Conservation (phyloP, 2,113 vertebrate species). For the Psilopogon haemacephalus region DNA sequence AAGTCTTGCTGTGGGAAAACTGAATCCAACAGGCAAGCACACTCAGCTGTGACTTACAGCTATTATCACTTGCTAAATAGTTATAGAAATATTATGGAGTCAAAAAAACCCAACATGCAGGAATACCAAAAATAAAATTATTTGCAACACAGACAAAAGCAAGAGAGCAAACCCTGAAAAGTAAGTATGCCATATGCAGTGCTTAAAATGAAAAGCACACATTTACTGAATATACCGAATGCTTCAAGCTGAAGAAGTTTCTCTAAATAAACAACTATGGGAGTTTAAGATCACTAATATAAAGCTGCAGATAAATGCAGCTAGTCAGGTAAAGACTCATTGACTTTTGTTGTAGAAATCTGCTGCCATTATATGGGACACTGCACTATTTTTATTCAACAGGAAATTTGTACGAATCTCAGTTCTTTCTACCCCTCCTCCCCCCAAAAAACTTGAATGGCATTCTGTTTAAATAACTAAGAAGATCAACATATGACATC, state of each 20-base stretch:
- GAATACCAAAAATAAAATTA: background rate
- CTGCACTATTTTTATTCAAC: background rate
- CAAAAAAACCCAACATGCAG: constrained; percentile 4
- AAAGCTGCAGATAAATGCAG: background rate
- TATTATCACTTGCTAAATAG: constrained; percentile 52
- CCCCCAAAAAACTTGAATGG: background rate
- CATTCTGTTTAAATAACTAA: background rate
- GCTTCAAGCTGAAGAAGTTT: constrained; percentile 1
- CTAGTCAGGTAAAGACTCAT: background rate
- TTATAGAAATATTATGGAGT: constrained; percentile 26
- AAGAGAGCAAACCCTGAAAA: constrained; percentile 11
- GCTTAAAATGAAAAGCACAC: background rate
- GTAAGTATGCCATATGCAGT: background rate
- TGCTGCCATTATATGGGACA: background rate
- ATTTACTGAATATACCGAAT: background rate
- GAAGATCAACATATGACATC: background rate
- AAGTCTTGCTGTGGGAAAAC: constrained; percentile 63
- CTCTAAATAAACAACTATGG: background rate
- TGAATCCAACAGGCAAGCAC: constrained; percentile 50
- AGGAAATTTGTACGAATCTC: background rate
- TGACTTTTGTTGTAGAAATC: background rate
- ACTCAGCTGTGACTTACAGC: constrained; percentile 51
- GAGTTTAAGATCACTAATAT: background rate
- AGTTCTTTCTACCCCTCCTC: background rate
- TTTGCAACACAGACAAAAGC: background rate